Evolutionary conservation across 2,888 invertebrate genomes (phyloP).

Genomic region (Papilio gigon): DNA sequence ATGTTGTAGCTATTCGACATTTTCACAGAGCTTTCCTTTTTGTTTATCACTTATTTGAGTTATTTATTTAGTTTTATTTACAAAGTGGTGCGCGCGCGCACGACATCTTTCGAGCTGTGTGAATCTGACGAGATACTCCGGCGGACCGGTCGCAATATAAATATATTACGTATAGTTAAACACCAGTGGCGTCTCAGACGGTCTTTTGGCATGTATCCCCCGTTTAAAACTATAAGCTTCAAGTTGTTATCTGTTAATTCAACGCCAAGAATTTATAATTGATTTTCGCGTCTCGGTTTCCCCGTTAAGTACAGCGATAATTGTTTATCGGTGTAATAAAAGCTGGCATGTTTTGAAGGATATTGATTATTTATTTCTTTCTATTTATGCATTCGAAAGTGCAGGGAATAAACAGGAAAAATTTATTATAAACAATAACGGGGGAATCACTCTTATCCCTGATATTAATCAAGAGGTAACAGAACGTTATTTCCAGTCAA

Average conservation of each 20-base stretch:
- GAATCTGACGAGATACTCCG: slow-evolving; percentile 58
- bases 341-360: not conserved
- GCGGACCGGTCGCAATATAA: slow-evolving; percentile 54
- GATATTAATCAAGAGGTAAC: not conserved
- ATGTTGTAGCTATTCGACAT: slow-evolving; percentile 75
- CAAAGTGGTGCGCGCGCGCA: slow-evolving; percentile 47
- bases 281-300: slow-evolving; percentile 18
- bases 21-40: slow-evolving; percentile 50
- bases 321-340: not conserved
- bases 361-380: not conserved
- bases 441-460: not conserved
- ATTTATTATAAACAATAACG: not conserved
- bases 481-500: not conserved
- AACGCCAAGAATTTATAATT: slow-evolving; percentile 31
- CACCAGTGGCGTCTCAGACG: slow-evolving; percentile 42
- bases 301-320: not conserved
- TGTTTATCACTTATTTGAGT: slow-evolving; percentile 35
- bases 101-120: slow-evolving; percentile 60
- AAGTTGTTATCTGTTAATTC: slow-evolving; percentile 1
- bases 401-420: not conserved
- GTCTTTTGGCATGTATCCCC: slow-evolving; percentile 47
- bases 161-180: slow-evolving; percentile 52
- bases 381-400: slow-evolving; percentile 3
- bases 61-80: slow-evolving; percentile 51
- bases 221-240: slow-evolving; percentile 31